These are phyloP conservation scores for Sturmia bella DNA, from an alignment of 2,888 invertebrate genomes.

Conservation along the genomic window DNA sequence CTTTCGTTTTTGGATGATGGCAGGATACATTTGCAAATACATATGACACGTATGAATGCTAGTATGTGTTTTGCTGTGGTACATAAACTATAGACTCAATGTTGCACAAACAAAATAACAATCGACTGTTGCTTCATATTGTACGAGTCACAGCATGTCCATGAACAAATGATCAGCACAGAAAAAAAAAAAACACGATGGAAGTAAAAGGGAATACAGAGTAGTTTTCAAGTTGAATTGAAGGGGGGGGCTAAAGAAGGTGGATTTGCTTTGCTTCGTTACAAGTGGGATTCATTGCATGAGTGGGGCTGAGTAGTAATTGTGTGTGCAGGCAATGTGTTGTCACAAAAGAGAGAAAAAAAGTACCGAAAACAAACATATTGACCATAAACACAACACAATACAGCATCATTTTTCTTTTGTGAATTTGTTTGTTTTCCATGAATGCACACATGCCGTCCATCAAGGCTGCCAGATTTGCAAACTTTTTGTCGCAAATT, in stretches of 20 bases:
- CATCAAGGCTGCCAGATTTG: too few species aligned
- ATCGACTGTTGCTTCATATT: slow-evolving; percentile 67
- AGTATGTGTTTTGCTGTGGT: neutral
- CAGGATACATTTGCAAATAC: slow-evolving; percentile 19
- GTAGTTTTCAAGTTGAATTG: slow-evolving; percentile 34
- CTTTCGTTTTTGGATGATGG: neutral
- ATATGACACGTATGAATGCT: neutral
- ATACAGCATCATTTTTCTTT: slow-evolving; percentile 38
- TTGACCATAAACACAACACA: slow-evolving; percentile 68
- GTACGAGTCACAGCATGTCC: slow-evolving; percentile 53
- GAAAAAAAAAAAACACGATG: neutral
- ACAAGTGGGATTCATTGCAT: slow-evolving; percentile 18
- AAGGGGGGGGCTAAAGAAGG: slow-evolving; percentile 46
- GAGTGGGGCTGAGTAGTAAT: slow-evolving; percentile 1
- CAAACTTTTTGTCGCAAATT: too few species aligned
- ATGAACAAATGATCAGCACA: slow-evolving; percentile 51
- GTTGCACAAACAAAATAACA: slow-evolving; percentile 61
- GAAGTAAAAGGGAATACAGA: neutral
- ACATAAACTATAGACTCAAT: slow-evolving; percentile 14
- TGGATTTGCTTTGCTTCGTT: slow-evolving; percentile 50
- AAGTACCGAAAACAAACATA: slow-evolving; percentile 41
- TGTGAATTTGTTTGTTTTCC: slow-evolving; percentile 58
- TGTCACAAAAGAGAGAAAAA: slow-evolving; percentile 51
- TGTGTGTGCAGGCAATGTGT: slow-evolving; percentile 51
- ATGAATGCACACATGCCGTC: neutral